Evolutionary conservation across 2,888 invertebrate genomes (phyloP).

Genomic region (Nemotelus pantherinus): DNA sequence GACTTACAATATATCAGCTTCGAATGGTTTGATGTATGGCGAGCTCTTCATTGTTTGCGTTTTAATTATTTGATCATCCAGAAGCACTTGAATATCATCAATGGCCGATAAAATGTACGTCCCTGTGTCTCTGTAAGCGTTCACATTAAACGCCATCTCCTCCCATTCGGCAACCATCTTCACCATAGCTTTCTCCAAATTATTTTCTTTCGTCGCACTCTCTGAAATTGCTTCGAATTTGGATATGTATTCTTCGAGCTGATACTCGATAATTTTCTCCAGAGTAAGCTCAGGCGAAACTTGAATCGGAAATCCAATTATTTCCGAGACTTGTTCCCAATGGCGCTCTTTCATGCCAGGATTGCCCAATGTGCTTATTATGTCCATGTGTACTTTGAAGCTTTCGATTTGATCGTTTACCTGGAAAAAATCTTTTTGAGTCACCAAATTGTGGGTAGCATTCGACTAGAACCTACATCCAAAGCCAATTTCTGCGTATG

Average conservation of each 20-base stretch:
- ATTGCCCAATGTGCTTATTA: conserved; percentile 93
- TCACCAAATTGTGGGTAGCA: background rate
- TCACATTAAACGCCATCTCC: conserved; percentile 77
- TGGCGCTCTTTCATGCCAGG: conserved; percentile 92
- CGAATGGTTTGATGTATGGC: conserved; percentile 95
- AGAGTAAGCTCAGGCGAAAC: conserved; percentile 85
- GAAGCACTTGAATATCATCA: conserved; percentile 90
- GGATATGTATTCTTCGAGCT: conserved; percentile 85
- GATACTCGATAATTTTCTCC: conserved; percentile 88
- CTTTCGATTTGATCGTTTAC: conserved; percentile 76
- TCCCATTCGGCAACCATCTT: conserved; percentile 95
- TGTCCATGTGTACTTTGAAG: conserved; percentile 88
- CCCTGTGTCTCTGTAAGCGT: conserved; percentile 86
- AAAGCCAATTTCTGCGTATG: conserved; percentile 77
- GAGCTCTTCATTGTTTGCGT: conserved; percentile 98
- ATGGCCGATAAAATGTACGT: conserved; percentile 89
- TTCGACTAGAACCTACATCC: conserved; percentile 60
- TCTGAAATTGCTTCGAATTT: conserved; percentile 93
- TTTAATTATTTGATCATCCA: conserved; percentile 96
- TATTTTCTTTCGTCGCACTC: conserved; percentile 95
- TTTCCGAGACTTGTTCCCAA: conserved; percentile 95
- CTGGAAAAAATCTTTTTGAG: conserved; percentile 48
- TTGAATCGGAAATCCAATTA: conserved; percentile 91
- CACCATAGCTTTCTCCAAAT: conserved; percentile 85
- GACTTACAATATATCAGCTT: conserved; percentile 79